Evolutionary conservation across 2,888 invertebrate species (phyloP), one percentile per base, ranked within the genome.

Genomic region (Microchrysa polita): DNA sequence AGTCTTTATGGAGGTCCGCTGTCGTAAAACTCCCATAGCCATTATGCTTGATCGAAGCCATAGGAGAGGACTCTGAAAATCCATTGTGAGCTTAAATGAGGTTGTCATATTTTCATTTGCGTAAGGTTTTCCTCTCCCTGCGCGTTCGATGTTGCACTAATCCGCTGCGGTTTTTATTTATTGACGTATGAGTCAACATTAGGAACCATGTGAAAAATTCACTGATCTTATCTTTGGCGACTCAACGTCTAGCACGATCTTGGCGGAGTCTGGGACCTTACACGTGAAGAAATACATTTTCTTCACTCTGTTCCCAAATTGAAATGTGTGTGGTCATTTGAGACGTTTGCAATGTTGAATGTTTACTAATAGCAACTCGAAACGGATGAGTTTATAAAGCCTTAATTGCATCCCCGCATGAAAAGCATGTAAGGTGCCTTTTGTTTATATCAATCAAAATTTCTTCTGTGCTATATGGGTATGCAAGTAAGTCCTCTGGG

Each of bases 321-420:
- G n/a, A 23, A 69, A 55, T 69, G 69, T 40, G 69, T 69, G 69
- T 69, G 69, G 69, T 69, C 69, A 69, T 69, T 20, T 27, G 69
- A 69, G 69, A 69, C 55, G 69, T 40, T 69, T 69, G 57, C 57
- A 69, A 57, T 57, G 69, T 40, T 5, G 16, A 57, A 40, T 69
- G 69, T 69, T 69, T 69, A 55, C 42, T 27, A 69, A 69, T 55
- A 69, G 14, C 55, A 69, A 40, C 18, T 40, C 57, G 55, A 69
- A 69, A 69, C 69, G 55, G 69, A 69, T 69, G 55, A 69, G 57
- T 52, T 57, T 23, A 69, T 69, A 69, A 69, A 69, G 18, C 18
- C 69, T 69, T 69, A 69, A 69, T 69, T 69, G 57, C 57, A 69
- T 69, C 57, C 18, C 34, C n/a, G n/a, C n/a, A 69, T 69, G 55